Base-by-base conservation (phyloP, 2,113 vertebrate genomes). In the Anser brachyrhynchus region DNA sequence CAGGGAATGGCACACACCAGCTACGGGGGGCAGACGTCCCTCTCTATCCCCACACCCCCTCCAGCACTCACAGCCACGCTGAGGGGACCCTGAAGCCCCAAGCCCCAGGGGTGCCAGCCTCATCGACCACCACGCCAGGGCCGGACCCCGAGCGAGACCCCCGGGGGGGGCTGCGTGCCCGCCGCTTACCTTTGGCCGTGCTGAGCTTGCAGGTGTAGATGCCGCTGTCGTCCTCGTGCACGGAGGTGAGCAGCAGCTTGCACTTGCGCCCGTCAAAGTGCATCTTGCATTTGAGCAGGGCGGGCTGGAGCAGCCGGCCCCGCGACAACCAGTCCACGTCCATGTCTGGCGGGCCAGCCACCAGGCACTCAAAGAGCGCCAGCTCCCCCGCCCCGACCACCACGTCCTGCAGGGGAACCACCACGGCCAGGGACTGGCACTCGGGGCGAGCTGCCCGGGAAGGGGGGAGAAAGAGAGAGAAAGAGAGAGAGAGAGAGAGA, bases 211-310 rank as follows among this genome's bases (percentile, higher is more conserved):
- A 99, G 82, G 98, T 99, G 96, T 99, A 99, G 61, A 98, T 96
- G 6, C 99, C 99, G 0, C 98, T 99, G 97, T 99, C 99, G 7
- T 99, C 99, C 96, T 99, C 99, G 0, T 99, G 99, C 52, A 99
- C 99, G 1, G 99, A 99, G 95, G 99, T 99, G 73, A 99, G 99
- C 93, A 99, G 98, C 92, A 99, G 98, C 61, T 99, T 98, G 95
- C 99, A 99, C 79, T 99, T 98, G 81, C 97, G 98, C 62, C 99
- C 99, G 14, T 99, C 99, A 90, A 99, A 99, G 97, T 99, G 99
- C 99, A 99, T 99, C 98, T 99, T 99, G 96, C 99, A 99, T 98
- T 99, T 99, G 92, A 99, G 99, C 95, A 99, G 96, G 2, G 99
- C 99, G 0, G 99, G 99, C 97, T 99, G 99, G 97, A 99, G 98